Evolutionary conservation across 2,888 invertebrate species (phyloP).

Genomic region (Microdon myrmicae): DNA sequence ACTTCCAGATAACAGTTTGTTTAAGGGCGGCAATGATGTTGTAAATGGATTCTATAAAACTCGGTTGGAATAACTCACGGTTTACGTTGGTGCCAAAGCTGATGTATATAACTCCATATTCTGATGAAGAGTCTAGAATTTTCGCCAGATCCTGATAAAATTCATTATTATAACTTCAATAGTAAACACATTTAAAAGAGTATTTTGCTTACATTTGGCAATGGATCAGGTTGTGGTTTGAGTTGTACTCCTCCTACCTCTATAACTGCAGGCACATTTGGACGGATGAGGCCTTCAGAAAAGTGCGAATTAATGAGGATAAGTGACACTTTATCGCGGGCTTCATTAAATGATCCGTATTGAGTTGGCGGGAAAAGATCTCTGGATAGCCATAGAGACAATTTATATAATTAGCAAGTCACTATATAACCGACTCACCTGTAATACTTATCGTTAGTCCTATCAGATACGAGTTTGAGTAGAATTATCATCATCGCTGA

Average conservation of each 20-base stretch:
- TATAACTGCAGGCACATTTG: slow-evolving; percentile 61
- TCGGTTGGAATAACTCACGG: slow-evolving; percentile 67
- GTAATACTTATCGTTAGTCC: background rate
- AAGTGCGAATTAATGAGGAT: slow-evolving; percentile 61
- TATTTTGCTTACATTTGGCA: slow-evolving; percentile 57
- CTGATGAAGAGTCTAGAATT: slow-evolving; percentile 60
- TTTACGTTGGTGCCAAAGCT: slow-evolving; percentile 66
- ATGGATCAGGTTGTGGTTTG: slow-evolving; percentile 58
- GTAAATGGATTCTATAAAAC: slow-evolving; percentile 69
- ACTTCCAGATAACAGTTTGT: slow-evolving; percentile 77
- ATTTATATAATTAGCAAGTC: too few relatives aligned
- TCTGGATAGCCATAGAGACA: slow-evolving; percentile 29
- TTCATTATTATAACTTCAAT: too few relatives aligned
- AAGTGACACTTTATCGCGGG: slow-evolving; percentile 60
- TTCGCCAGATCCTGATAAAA: slow-evolving; percentile 61
- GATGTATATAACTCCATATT: slow-evolving; percentile 67
- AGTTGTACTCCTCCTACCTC: slow-evolving; percentile 65
- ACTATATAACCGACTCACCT: slow-evolving; percentile 19
- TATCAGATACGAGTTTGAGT: background rate
- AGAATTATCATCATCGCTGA: background rate
- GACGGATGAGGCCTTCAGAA: slow-evolving; percentile 60
- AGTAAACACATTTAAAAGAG: background rate
- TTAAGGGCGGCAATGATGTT: slow-evolving; percentile 71
- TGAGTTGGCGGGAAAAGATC: slow-evolving; percentile 56
- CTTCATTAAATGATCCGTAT: slow-evolving; percentile 55